Evolutionary conservation across 2,797 vertebrate genomes (phyloP), one percentile per base, ranked within the genome.

Genomic region (Smutsia gigantea): DNA sequence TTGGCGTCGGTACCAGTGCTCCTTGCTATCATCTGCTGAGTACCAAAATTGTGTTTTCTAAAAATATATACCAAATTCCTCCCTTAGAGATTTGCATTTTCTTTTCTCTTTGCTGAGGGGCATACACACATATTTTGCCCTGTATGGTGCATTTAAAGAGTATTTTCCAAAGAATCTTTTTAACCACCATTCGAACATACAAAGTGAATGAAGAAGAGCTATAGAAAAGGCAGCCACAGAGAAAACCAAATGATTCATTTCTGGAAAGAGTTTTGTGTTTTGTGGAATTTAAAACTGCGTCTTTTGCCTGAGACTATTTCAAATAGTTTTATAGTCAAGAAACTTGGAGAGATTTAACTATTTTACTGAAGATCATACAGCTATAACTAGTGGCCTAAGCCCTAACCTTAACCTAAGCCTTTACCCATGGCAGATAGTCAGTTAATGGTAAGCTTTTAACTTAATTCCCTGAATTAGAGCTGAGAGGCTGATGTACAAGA

Each of bases 31-130:
- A 93, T 93, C 95, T 96, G 78, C 95, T 97, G 64, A 95, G 75
- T 88, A 90, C 93, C 61, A 90, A 97, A 95, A 95, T 92, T 94
- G n/a, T 90, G 81, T 71, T 90, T 92, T 91, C 93, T 96, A 96
- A 97, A 97, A 95, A 95, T 96, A 82, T 6, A 19, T 34, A 23
- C 59, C 25, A 68, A 79, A 84, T 91, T 94, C 34, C 93, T 78
- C 14, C 49, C 63, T 94, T 88, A 42, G 25, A 53, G 51, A 83
- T 81, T 81, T 97, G 61, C 49, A 69, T 94, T 87, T 96, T 75
- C 39, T 68, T 78, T 83, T 85, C 68, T 59, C n/a, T 93, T 89
- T 90, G 29, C 79, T 64, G 55, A 93, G 31, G 63, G 53, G 64
- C 31, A 37, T 75, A 57, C 39, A 29, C 18, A 83, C 17, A 39